Evolutionary conservation across 2,888 invertebrate genomes (phyloP).

Genomic region (Himalopsyche anomala): DNA sequence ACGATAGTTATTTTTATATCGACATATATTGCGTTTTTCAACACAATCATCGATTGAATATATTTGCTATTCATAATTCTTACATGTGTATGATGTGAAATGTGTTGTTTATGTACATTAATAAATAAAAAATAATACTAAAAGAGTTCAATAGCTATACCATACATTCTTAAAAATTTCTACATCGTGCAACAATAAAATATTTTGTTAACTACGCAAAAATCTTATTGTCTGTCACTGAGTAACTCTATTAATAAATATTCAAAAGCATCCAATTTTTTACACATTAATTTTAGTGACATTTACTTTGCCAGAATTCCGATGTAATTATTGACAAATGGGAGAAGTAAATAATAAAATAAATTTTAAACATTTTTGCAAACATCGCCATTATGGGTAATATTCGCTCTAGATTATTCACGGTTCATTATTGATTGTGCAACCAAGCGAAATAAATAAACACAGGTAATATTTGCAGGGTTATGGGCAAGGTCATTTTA

Average conservation of each 20-base stretch:
- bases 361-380: background rate
- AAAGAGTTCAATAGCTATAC: too few relatives aligned
- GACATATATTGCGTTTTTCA: too few relatives aligned
- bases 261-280: constrained; percentile 13
- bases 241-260: background rate
- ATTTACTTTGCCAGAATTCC: constrained; percentile 35
- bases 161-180: too few relatives aligned
- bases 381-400: too few relatives aligned
- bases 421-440: background rate
- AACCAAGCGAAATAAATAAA: background rate
- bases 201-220: background rate
- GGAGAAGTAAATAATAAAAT: background rate
- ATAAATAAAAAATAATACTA: too few relatives aligned
- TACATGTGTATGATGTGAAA: too few relatives aligned
- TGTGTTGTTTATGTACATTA: too few relatives aligned
- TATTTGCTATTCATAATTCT: too few relatives aligned
- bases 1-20: too few relatives aligned
- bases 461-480: constrained; percentile 5
- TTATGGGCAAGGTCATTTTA: constrained; percentile 40
- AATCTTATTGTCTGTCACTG: constrained; percentile 13
- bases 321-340: constrained; percentile 27
- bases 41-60: too few relatives aligned
- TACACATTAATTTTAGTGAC: background rate
- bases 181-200: too few relatives aligned
- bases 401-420: background rate